Evolutionary conservation across 2,113 vertebrate genomes (phyloP).

Genomic region (Microtus montanus): DNA sequence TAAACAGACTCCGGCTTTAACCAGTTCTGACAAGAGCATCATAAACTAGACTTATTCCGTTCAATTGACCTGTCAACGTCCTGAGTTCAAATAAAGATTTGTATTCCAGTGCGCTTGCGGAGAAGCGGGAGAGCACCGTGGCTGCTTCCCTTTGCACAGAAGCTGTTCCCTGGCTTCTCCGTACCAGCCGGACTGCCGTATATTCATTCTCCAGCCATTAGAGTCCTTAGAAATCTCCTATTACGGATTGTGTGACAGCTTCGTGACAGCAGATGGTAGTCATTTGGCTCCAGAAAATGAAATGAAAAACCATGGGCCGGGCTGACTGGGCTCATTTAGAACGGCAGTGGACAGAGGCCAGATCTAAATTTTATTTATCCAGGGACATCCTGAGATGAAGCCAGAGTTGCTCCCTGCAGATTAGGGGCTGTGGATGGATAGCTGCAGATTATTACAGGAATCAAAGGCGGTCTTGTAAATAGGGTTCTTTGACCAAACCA

Average conservation of each 20-base stretch:
- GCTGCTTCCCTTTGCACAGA: constrained; percentile 85
- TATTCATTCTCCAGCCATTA: constrained; percentile 86
- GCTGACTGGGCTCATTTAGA: constrained; percentile 87
- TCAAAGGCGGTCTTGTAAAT: constrained; percentile 74
- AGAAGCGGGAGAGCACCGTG: constrained; percentile 86
- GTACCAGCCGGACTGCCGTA: constrained; percentile 83
- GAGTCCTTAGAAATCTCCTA: constrained; percentile 88
- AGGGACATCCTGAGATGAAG: constrained; percentile 83
- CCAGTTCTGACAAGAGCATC: constrained; percentile 95
- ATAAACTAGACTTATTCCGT: constrained; percentile 96
- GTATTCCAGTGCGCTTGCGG: constrained; percentile 92
- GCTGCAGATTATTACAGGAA: constrained; percentile 73
- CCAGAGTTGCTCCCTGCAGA: constrained; percentile 79
- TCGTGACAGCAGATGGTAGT: constrained; percentile 90
- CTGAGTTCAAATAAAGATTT: constrained; percentile 96
- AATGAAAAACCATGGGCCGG: constrained; percentile 86
- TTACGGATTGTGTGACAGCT: constrained; percentile 88
- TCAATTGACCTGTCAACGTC: constrained; percentile 96
- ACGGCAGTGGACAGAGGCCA: constrained; percentile 88
- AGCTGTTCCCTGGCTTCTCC: constrained; percentile 83
- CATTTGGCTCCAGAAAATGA: constrained; percentile 89
- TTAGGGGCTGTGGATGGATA: constrained; percentile 65
- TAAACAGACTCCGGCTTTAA: constrained; percentile 95
- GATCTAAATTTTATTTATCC: constrained; percentile 86
- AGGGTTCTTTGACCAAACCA: constrained; percentile 73